Percentiles rank a stretch among this genome's conserved stretches.
Conservation (phyloP, 2,888 invertebrate species). For the Hydroisotoma schaefferi region DNA sequence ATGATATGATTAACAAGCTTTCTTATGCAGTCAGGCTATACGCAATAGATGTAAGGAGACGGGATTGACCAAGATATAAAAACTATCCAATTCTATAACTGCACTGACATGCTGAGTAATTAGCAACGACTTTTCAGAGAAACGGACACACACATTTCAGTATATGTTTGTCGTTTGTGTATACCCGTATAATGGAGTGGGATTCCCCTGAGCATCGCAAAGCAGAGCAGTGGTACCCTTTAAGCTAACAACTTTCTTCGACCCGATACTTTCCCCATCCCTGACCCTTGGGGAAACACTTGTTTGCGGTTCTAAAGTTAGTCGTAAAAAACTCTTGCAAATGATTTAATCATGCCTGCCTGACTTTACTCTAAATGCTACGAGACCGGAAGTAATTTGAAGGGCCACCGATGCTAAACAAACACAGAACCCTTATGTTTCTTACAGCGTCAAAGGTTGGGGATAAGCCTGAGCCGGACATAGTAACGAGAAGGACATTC, state of each 20-base stretch:
- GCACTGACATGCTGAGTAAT: too few species aligned
- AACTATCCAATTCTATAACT: too few species aligned
- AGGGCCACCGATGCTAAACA: neutral
- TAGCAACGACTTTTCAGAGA: too few species aligned
- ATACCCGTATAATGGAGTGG: constrained; percentile 46
- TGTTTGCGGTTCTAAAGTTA: constrained; percentile 41
- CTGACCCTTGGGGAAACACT: constrained; percentile 44
- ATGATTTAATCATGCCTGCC: neutral
- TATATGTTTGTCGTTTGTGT: too few species aligned
- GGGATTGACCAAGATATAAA: too few species aligned
- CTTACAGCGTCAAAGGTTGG: constrained; percentile 40
- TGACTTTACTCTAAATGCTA: neutral
- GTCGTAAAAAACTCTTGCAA: neutral
- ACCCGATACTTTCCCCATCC: constrained; percentile 43
- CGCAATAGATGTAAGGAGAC: too few species aligned
- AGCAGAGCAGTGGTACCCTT: constrained; percentile 31
- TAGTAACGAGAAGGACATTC: constrained; percentile 35
- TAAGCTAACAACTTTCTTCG: constrained; percentile 29
- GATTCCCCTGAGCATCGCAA: constrained; percentile 48
- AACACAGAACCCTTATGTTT: constrained; percentile 39
- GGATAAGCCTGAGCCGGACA: constrained; percentile 48
- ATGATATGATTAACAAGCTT: too few species aligned
- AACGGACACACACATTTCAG: too few species aligned
- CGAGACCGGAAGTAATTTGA: neutral
- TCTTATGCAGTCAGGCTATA: too few species aligned